A percentile compares a stretch with the other conserved stretches of the same genome.
These are phyloP conservation scores for Sitophilus oryzae DNA, from an alignment of 1,140 invertebrate genomes.

Conservation along the genomic window DNA sequence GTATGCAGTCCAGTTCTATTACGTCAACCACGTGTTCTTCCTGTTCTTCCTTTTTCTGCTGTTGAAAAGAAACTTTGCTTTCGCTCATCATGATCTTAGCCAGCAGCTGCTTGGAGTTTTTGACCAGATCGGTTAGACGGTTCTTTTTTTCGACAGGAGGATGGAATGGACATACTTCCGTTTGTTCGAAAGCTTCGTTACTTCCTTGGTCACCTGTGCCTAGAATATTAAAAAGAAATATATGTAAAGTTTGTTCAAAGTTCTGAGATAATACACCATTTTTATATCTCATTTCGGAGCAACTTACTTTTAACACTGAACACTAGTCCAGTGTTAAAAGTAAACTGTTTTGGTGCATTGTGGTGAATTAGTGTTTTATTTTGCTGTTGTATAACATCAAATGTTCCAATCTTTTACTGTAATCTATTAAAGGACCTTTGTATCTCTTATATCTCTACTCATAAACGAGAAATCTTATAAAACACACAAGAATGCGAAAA, in stretches of 20 bases:
- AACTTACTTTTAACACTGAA: too few relatives aligned
- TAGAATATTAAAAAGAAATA: neutral
- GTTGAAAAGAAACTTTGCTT: conserved; percentile 5
- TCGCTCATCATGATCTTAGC: conserved; percentile 27
- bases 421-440: too few relatives aligned
- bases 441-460: too few relatives aligned
- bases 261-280: too few relatives aligned
- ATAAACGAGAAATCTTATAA: too few relatives aligned
- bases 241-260: neutral
- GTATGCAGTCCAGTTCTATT: conserved; percentile 21
- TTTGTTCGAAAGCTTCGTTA: conserved; percentile 4
- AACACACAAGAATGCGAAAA: too few relatives aligned
- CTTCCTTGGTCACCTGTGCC: conserved; percentile 22
- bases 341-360: too few relatives aligned
- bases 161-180: conserved; percentile 17
- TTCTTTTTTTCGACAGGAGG: conserved; percentile 32
- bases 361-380: too few relatives aligned
- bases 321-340: too few relatives aligned
- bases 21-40: conserved; percentile 22
- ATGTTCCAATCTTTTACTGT: too few relatives aligned
- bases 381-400: too few relatives aligned
- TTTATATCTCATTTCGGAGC: too few relatives aligned
- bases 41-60: conserved; percentile 9
- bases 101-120: conserved; percentile 32
- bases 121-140: conserved; percentile 32